Conservation (phyloP, 2,888 invertebrate genomes). For the Pandemis heparana region DNA sequence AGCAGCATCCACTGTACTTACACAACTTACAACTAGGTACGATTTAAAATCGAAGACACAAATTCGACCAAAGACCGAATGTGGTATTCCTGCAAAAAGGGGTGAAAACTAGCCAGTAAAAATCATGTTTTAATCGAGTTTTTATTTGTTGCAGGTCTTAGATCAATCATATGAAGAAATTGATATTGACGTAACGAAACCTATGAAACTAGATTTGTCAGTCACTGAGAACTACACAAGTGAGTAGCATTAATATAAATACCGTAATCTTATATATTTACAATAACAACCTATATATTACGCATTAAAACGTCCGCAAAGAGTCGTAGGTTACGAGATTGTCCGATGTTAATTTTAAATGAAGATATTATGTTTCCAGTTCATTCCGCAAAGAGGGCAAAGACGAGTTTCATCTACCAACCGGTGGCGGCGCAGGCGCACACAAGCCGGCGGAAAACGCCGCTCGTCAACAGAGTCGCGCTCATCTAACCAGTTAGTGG, state of each 20-base stretch:
- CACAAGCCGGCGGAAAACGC: conserved; percentile 87
- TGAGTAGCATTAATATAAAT: conserved; percentile 66
- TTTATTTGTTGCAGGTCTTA: conserved; percentile 80
- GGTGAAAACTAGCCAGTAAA: not conserved
- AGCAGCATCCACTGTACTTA: too few relatives aligned
- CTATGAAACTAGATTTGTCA: conserved; percentile 84
- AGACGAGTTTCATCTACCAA: conserved; percentile 77
- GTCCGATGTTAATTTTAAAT: not conserved
- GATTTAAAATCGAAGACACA: too few relatives aligned
- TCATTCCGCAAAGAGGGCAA: conserved; percentile 80
- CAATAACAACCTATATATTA: not conserved
- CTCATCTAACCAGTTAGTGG: conserved; percentile 61
- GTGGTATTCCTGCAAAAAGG: not conserved
- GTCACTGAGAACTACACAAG: conserved; percentile 85
- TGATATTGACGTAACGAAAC: conserved; percentile 88
- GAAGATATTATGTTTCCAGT: conserved; percentile 60
- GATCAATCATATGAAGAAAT: conserved; percentile 91
- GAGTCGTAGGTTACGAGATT: not conserved
- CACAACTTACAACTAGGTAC: too few relatives aligned
- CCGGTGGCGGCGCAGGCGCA: conserved; percentile 76
- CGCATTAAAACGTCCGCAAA: not conserved
- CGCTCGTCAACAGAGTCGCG: conserved; percentile 85
- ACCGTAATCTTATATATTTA: not conserved
- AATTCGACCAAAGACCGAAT: not conserved
- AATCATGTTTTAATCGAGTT: not conserved